phyloP scores from a whole-genome alignment of 2,113 vertebrate species.

The Mobula hypostoma region DNA sequence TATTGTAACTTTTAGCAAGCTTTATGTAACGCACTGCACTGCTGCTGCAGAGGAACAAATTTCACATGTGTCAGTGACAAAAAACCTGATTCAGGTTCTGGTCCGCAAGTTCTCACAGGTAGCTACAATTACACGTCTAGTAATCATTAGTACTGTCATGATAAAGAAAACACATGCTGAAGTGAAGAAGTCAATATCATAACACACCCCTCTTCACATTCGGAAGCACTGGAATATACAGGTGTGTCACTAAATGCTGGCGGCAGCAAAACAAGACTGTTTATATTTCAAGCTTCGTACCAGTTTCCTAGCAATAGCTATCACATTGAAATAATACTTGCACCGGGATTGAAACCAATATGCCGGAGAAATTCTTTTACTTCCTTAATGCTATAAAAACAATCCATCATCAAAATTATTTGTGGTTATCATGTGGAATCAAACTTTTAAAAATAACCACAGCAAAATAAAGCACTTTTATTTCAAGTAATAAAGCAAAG shows the following conservation, averaged over 20 bases:
- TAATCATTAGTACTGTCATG: neutral
- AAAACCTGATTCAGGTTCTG: too few species aligned
- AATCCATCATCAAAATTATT: neutral
- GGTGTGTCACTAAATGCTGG: slow-evolving; percentile 8
- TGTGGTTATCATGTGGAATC: neutral
- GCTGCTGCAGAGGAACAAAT: too few species aligned
- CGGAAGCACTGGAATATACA: neutral
- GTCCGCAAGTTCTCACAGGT: neutral
- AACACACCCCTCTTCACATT: neutral
- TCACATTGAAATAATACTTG: neutral
- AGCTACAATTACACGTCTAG: neutral
- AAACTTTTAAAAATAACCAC: neutral
- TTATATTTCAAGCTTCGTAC: neutral
- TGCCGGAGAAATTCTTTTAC: neutral
- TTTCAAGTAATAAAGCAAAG: neutral
- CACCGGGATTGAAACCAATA: neutral
- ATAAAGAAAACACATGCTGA: neutral
- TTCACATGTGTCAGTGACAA: too few species aligned
- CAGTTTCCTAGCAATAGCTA: slow-evolving; percentile 30
- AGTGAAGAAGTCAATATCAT: neutral
- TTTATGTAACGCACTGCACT: too few species aligned
- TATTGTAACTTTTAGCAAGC: too few species aligned
- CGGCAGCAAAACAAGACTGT: slow-evolving; percentile 1
- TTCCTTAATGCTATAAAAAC: neutral
- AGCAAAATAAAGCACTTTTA: neutral